Conservation (phyloP, 2,113 vertebrate genomes). For the Petromus typicus region DNA sequence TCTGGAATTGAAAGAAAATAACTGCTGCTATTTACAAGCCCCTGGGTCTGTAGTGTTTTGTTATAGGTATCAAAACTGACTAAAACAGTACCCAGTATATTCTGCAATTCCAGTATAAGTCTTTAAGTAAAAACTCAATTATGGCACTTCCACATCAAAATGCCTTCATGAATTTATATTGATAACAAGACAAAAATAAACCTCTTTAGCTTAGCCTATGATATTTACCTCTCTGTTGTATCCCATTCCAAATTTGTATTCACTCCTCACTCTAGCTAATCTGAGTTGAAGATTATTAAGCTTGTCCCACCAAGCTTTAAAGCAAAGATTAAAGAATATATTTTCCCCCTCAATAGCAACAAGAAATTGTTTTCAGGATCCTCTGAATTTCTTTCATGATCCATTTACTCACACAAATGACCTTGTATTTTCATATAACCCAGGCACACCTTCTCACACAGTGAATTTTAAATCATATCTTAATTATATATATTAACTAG, state of each 20-base stretch:
- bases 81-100: neutral
- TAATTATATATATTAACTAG: neutral
- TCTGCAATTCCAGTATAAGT: neutral
- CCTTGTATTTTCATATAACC: neutral
- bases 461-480: neutral
- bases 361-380: neutral
- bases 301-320: neutral
- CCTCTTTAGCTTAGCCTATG: neutral
- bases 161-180: neutral
- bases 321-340: neutral
- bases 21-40: neutral
- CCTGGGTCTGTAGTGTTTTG: neutral
- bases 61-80: neutral
- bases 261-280: neutral
- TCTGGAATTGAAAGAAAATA: neutral
- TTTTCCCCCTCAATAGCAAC: too few species aligned
- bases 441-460: too few species aligned
- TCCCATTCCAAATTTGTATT: neutral
- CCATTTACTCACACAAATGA: neutral
- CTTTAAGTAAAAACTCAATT: neutral
- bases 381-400: neutral
- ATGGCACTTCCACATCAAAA: neutral
- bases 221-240: neutral
- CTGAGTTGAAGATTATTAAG: neutral
- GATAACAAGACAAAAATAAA: neutral